Evolutionary conservation across 2,888 invertebrate species (phyloP).

Genomic region (Acleris cristana): DNA sequence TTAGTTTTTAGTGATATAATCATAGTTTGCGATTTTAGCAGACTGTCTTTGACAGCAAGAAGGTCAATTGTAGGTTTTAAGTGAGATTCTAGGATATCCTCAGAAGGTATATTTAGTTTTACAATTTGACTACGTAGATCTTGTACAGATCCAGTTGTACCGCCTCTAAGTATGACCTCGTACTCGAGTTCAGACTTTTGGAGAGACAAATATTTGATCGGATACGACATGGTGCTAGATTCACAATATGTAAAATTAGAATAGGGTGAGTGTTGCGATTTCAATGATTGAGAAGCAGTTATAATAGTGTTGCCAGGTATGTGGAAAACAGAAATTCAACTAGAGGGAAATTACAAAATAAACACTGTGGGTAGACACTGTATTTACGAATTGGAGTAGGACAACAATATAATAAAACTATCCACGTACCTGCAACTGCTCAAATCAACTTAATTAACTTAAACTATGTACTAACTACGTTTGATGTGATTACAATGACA

Average conservation of each 20-base stretch:
- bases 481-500: too few species aligned
- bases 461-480: not conserved
- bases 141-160: not conserved
- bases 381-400: not conserved
- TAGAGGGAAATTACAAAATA: not conserved
- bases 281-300: not conserved
- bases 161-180: not conserved
- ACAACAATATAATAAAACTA: not conserved
- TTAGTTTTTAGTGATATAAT: not conserved
- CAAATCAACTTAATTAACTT: conserved; percentile 1
- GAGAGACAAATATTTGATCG: not conserved
- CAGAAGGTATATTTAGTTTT: not conserved
- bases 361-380: not conserved
- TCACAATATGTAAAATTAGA: not conserved
- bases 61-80: not conserved
- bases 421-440: not conserved
- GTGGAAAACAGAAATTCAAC: not conserved
- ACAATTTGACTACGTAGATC: not conserved
- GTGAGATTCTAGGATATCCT: conserved; percentile 3
- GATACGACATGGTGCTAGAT: not conserved
- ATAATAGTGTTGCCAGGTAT: not conserved
- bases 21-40: not conserved
- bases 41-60: not conserved
- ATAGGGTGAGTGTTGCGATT: not conserved
- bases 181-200: not conserved